Base-by-base conservation (phyloP, 2,113 vertebrate species). In the Eublepharis macularius region DNA sequence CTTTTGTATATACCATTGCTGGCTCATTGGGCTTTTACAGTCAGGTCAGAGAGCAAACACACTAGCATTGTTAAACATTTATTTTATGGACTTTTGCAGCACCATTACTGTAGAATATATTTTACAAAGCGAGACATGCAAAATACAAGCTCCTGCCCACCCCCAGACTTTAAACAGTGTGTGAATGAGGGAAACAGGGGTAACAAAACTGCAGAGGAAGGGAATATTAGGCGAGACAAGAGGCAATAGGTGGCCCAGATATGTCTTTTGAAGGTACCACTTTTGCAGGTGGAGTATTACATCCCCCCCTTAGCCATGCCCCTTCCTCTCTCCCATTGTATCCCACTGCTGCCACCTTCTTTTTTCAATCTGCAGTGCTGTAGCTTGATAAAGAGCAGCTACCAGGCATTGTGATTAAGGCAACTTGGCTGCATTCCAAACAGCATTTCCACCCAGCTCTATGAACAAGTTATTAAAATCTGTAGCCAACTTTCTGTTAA, bases 341-440 rank as follows among this genome's bases (percentile, higher is more conserved):
- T 65, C 32, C 78, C 21, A 43, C 19, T 43, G 12, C 60, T 10
- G 6, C 57, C 14, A 45, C 32, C 29, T n/a, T 41, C 6, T 29
- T 45, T 29, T 2, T 4, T 45, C 65, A 14, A 12, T 34, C 92
- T 88, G 81, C 90, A 89, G 66, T 91, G 80, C 90, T 81, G 14
- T 13, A 51, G 10, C 49, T 51, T 6, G 82, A 86, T 74, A 85
- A 63, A 76, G 0, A 8, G 45, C 75, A 26, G 11, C 43, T 43
- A 11, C 73, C 43, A 2, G 45, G n/a, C 74, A 36, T 21, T 16
- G 47, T 7, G 4, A 32, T 17, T 19, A 45, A 6, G 3, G 0
- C 0, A 79, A 57, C 41, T 77, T 36, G 57, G 63, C 24, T 6
- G 47, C 0, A 66, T 26, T 84, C 66, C 84, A 80, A 0, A 2